Conservation (phyloP, 2,888 invertebrate genomes). For the Drosophila meridiana region DNA sequence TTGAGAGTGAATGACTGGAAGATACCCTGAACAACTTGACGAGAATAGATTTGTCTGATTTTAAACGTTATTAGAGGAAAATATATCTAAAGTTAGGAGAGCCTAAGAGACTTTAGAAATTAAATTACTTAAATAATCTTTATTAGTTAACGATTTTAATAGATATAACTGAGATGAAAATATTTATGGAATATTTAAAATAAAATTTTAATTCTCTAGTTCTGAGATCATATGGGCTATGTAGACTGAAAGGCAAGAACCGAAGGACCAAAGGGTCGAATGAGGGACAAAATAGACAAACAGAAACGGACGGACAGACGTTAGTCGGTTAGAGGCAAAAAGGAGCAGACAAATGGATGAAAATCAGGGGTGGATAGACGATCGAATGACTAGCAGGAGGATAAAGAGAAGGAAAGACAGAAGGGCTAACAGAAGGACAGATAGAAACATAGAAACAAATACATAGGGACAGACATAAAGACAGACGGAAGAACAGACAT, state of each 20-base stretch:
- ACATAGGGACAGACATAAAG: not conserved
- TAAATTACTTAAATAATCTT: not conserved
- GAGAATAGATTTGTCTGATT: not conserved
- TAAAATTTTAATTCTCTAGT: not conserved
- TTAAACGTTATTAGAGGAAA: not conserved
- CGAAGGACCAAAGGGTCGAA: not conserved
- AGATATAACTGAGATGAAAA: no score
- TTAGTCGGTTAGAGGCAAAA: no score
- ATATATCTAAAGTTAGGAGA: no score
- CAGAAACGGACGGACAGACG: not conserved
- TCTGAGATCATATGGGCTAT: not conserved
- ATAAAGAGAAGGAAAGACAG: not conserved
- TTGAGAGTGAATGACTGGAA: not conserved
- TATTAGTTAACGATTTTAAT: not conserved
- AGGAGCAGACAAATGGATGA: no score
- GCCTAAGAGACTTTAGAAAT: no score
- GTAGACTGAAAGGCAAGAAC: not conserved
- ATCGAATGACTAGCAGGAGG: no score
- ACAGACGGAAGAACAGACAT: not conserved
- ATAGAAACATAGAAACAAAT: not conserved
- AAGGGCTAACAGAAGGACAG: not conserved
- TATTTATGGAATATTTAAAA: no score
- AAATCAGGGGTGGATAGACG: no score
- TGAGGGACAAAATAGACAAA: not conserved
- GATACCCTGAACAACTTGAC: not conserved